These are phyloP conservation scores for Poecile montanus DNA, from an alignment of 2,797 vertebrate genomes.

Conservation along the genomic window DNA sequence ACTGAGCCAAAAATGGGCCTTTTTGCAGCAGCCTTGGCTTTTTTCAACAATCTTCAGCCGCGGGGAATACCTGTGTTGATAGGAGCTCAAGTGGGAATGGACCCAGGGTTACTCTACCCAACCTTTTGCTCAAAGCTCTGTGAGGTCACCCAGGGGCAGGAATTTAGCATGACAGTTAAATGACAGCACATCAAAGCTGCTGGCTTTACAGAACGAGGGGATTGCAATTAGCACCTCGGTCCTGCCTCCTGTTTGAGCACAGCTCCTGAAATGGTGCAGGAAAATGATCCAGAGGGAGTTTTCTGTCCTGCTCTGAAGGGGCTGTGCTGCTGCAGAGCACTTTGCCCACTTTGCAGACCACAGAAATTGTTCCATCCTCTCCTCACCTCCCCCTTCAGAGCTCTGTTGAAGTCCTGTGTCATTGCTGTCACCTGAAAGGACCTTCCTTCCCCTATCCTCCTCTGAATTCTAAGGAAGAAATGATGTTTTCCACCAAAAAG, in stretches of 20 bases:
- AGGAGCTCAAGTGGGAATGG: neutral
- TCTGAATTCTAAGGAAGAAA: neutral
- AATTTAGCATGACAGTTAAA: neutral
- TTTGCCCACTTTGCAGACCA: neutral
- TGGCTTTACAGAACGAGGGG: slow-evolving; percentile 61
- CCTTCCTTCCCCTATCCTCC: neutral
- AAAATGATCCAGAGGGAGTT: neutral
- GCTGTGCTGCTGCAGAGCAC: neutral
- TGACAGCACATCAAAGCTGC: neutral
- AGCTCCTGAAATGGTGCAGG: neutral
- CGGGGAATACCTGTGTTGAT: rapidly evolving
- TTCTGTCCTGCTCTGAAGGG: neutral
- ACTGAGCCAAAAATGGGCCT: neutral
- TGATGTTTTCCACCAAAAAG: neutral
- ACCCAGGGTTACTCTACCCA: neutral
- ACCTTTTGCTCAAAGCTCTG: neutral
- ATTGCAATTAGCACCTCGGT: slow-evolving; percentile 57
- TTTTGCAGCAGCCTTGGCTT: neutral
- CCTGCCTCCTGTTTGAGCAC: slow-evolving; percentile 21
- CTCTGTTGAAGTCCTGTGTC: neutral
- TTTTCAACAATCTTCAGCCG: neutral
- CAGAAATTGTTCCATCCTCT: neutral
- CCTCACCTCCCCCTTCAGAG: neutral
- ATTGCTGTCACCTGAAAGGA: neutral
- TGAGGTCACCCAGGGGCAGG: neutral